Evolutionary conservation across 2,888 invertebrate genomes (phyloP).

Genomic region (Phania funesta): DNA sequence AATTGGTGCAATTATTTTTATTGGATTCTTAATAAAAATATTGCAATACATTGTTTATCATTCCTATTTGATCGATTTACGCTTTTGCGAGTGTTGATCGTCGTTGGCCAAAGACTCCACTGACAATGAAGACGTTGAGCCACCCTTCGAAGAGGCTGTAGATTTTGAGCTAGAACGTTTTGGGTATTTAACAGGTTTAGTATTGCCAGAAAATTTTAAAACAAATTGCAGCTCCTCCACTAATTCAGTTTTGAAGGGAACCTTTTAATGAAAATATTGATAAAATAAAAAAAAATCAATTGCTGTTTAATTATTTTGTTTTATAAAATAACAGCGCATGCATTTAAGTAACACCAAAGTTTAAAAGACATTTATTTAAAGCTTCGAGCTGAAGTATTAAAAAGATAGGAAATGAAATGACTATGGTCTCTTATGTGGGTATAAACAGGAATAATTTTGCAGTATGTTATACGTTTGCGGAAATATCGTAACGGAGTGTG

Average conservation of each 20-base stretch:
- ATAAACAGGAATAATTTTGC: too few relatives aligned
- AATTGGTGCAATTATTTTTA: background rate
- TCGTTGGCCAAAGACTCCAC: conserved; percentile 74
- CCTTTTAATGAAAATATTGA: conserved; percentile 77
- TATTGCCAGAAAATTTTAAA: conserved; percentile 85
- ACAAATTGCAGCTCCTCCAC: conserved; percentile 87
- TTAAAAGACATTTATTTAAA: too few relatives aligned
- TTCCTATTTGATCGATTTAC: conserved; percentile 52
- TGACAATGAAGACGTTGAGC: conserved; percentile 71
- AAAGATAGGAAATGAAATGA: too few relatives aligned
- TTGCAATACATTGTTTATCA: background rate
- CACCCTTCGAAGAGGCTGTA: conserved; percentile 66
- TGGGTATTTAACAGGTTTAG: conserved; percentile 85
- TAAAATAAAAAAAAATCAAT: background rate
- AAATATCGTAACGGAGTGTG: too few relatives aligned
- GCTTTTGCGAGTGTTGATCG: conserved; percentile 54
- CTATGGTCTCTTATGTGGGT: too few relatives aligned
- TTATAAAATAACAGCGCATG: background rate
- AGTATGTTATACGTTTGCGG: too few relatives aligned
- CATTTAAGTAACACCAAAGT: too few relatives aligned
- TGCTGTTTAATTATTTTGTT: background rate
- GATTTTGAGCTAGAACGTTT: conserved; percentile 73
- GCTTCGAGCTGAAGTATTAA: too few relatives aligned
- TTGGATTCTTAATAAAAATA: background rate
- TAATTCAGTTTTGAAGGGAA: conserved; percentile 85